Conservation (phyloP, 1,140 invertebrate species). For the Calephelis virginiensis region DNA sequence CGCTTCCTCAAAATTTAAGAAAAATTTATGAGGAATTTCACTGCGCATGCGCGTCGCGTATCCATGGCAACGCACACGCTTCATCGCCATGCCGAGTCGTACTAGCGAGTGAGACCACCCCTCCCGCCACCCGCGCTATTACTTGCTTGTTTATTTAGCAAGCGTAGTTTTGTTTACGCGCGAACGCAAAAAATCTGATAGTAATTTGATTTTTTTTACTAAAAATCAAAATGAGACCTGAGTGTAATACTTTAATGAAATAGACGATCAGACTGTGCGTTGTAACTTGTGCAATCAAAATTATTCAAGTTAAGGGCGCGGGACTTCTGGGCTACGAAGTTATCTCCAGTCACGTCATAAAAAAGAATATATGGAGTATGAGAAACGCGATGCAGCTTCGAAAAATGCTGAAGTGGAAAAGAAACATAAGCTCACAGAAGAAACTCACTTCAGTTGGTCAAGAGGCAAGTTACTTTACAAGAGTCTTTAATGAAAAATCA, state of each 20-base stretch:
- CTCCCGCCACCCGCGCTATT: slow-evolving; percentile 6
- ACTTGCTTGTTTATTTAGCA: not conserved
- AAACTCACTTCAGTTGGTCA: slow-evolving; percentile 9
- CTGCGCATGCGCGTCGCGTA: slow-evolving; percentile 1
- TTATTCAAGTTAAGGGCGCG: slow-evolving; percentile 16
- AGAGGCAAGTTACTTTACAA: slow-evolving; percentile 21
- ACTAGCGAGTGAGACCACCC: slow-evolving; percentile 5
- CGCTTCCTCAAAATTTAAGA: no score
- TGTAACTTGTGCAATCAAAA: slow-evolving; percentile 15
- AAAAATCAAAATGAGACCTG: not conserved
- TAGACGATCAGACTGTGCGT: slow-evolving; percentile 18
- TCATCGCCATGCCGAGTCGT: not conserved
- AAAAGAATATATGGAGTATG: slow-evolving; percentile 1
- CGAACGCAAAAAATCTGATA: slow-evolving; percentile 7
- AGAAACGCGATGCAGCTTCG: slow-evolving; percentile 5
- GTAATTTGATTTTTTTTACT: not conserved
- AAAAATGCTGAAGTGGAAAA: slow-evolving; percentile 12
- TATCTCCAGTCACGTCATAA: slow-evolving; percentile 12
- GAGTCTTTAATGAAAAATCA: slow-evolving; percentile 10
- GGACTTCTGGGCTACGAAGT: slow-evolving; percentile 14
- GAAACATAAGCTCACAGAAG: slow-evolving; percentile 15
- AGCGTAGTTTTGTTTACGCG: slow-evolving; percentile 20
- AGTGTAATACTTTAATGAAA: slow-evolving; percentile 16
- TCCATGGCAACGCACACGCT: not conserved
- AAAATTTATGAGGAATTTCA: no score